Evolutionary conservation across 2,113 vertebrate species (phyloP), one percentile per base, ranked within the genome.

Genomic region (Alosa alosa): DNA sequence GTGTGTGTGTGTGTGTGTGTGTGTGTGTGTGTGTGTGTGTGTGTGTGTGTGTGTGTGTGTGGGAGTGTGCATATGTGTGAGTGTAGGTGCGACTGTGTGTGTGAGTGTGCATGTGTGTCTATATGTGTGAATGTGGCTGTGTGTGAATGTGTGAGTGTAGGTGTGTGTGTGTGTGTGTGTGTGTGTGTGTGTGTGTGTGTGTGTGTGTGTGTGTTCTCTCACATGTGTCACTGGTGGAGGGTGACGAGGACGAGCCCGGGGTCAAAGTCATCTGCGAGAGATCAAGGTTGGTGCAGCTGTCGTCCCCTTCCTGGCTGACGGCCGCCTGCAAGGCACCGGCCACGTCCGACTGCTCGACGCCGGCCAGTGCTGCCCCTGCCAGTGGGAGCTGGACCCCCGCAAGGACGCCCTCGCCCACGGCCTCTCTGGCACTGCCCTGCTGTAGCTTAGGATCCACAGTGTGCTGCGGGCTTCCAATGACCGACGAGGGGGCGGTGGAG

Each of bases 231-330:
- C 96, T 97, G 0, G 96, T 97, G 0, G 97, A 99, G 0, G 96
- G 97, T 1, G 97, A 97, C 0, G 96, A 97, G 86, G 97, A 97
- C 86, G 97, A 97, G 90, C 97, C 97, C 81, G 97, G 97, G 87
- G 97, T 99, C 96, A 99, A 94, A 92, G 97, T 99, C 96, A 99
- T 95, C 93, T 97, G 95, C 85, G 97, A 99, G 90, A 99, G 97
- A 93, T 99, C 98, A 82, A 99, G 97, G 94, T 99, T 97, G 86
- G 96, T 97, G 93, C 97, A 97, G 86, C 93, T 92, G 92, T 97
- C 97, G 81, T 99, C 97, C 75, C 96, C 95, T 86, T 99, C 97
- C 95, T 97, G 96, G 89, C 94, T 94, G 83, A 93, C 91, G 86
- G 95, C 95, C 91, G 96, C 94, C 92, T 96, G 84, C 46, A 75